Evolutionary conservation across 1,140 invertebrate genomes (phyloP).

Genomic region (Caenorhabditis brenneri): DNA sequence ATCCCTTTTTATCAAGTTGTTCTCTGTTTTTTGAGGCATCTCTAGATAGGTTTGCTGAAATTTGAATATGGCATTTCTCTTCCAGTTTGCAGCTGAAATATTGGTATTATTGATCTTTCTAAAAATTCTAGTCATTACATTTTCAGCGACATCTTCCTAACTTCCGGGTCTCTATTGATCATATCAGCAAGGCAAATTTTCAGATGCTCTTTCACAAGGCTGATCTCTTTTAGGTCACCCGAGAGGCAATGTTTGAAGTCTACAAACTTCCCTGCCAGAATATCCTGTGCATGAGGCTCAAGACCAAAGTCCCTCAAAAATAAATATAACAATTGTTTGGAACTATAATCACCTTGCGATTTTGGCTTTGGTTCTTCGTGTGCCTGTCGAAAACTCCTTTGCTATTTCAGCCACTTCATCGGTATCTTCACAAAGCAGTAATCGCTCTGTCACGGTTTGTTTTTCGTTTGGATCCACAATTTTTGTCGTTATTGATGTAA

Average conservation of each 20-base stretch:
- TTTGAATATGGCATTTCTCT: not conserved
- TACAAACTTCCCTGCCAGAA: not conserved
- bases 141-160: not conserved
- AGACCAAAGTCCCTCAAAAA: conserved; percentile 25
- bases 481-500: not conserved
- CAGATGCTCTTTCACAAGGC: conserved; percentile 22
- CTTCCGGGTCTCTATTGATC: conserved; percentile 5
- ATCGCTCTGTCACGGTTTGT: not conserved
- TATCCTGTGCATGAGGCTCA: not conserved
- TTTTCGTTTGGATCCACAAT: not conserved
- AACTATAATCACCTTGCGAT: not conserved
- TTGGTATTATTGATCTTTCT: not conserved
- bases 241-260: not conserved
- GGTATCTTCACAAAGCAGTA: not conserved
- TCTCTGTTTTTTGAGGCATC: not conserved
- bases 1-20: not conserved
- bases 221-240: not conserved
- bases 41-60: not conserved
- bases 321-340: not conserved
- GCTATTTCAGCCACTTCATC: conserved; percentile 15
- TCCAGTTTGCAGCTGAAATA: conserved; percentile 3
- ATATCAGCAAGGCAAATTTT: conserved; percentile 12
- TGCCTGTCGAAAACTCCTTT: not conserved
- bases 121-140: not conserved
- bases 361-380: not conserved